Evolutionary conservation across 2,888 invertebrate genomes (phyloP), one percentile per base, ranked within the genome.

Genomic region (Oxystoma pomonae): DNA sequence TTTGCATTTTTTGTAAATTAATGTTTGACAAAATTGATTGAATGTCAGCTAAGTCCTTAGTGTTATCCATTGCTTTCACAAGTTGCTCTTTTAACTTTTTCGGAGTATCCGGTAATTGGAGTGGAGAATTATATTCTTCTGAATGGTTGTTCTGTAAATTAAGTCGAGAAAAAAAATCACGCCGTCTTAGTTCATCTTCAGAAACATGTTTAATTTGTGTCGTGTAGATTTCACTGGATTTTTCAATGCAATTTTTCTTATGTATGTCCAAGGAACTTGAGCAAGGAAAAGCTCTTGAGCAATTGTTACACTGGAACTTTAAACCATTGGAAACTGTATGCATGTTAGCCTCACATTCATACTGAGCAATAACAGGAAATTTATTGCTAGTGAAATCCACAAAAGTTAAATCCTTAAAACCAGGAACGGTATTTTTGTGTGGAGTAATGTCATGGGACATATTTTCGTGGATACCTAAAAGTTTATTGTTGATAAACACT

Each of bases 41-140:
- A 67, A 94, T 93, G 74, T 94, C 94, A 55, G 94, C 94, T 67
- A 94, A 82, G 73, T 94, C 94, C 76, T 88, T 89, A 21, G 85
- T 86, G 67, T 83, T 83, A 71, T 87, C 87, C 58, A 77, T 71
- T 2, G 71, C 73, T 65, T 72, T 75, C 12, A 70, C 72, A 20
- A 77, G 62, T 50, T 76, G 74, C 50, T 76, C 74, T 21, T 72
- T 67, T 2, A 77, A 64, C 66, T 76, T 77, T 21, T 67, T 73
- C 3, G 71, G 59, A 3, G 69, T 65, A 18, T 70, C 70, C 56
- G 59, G 21, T 16, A 57, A 20, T 3, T 66, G 59, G 20, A 20
- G 50, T 7, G 35, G 16, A 50, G 57, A 51, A 35, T 35, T 12
- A 12, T 66, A 65, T 19, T 64, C 52, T 58, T 60, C 64, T 0